A percentile compares a stretch with the other conserved stretches of the same genome.
phyloP scores from a whole-genome alignment of 2,113 vertebrate species.

The Syrrhaptes paradoxus region DNA sequence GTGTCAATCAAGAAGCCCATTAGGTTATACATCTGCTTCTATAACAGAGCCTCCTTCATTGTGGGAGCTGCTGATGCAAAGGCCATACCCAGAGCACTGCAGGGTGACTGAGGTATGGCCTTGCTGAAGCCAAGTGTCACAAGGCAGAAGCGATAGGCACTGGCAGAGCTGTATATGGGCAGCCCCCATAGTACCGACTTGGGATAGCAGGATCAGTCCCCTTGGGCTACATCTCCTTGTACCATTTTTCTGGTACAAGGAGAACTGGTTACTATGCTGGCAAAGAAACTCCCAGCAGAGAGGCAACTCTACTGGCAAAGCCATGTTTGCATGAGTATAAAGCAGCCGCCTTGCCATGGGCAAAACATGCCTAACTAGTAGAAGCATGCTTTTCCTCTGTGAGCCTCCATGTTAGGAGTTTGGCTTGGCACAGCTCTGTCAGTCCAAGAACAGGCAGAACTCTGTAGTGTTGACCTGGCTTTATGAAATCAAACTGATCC shows the following conservation, averaged over 20 bases:
- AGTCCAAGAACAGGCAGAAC: not conserved
- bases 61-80: not conserved
- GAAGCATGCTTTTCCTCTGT: not conserved
- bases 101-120: not conserved
- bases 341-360: not conserved
- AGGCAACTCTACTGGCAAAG: not conserved
- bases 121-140: not conserved
- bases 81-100: not conserved
- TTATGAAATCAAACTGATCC: not conserved
- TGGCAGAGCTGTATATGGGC: not conserved
- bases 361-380: not conserved
- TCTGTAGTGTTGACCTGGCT: not conserved
- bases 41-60: not conserved
- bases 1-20: not conserved
- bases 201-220: not conserved
- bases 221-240: not conserved
- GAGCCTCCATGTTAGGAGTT: not conserved
- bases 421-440: not conserved
- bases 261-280: not conserved
- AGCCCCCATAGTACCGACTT: not conserved
- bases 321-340: not conserved
- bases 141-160: not conserved
- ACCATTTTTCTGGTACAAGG: not conserved
- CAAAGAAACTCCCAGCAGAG: not conserved
- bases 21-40: not conserved